Evolutionary conservation across 2,888 invertebrate genomes (phyloP), one percentile per base, ranked within the genome.

Genomic region (Stratiomys singularior): DNA sequence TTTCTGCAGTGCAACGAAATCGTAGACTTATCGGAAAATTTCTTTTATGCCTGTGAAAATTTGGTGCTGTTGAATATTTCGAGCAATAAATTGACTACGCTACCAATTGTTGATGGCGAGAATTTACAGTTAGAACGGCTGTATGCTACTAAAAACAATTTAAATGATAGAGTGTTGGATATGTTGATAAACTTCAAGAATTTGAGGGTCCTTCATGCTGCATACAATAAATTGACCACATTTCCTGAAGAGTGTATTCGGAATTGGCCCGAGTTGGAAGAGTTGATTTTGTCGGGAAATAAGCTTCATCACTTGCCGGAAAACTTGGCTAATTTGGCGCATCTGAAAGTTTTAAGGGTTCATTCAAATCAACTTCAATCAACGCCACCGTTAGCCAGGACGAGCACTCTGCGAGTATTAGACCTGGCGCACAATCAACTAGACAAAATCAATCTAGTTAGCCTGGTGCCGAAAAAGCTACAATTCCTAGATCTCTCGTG

Each of bases 391-490:
- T 90, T 96, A 82, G 92, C 92, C n/a, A 92, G 92, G 84, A 90
- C 94, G 82, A 88, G 90, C 44, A 91, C 92, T 1, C 88, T 96
- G 3, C 92, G 93, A 88, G 94, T 95, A 21, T 87, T 96, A 78
- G 96, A 96, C 86, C 89, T 96, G 81, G 95, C 96, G 0, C 95
- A 96, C 83, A 96, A 96, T 85, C 94, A 95, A 84, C 86, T 96
- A 74, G 94, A 95, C 84, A 91, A 92, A 81, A 90, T 96, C 77
- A 94, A 95, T 86, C 88, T 96, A 81, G 89, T 92, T 77, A 89
- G 91, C 2, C 85, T 96, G 74, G 93, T 95, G 56, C 94, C 95
- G 1, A 93, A 93, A 72, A 94, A 94, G 84, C 88, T 96, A 44
- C 94, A 95, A 84, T 95, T 94, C 85, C 88, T 96, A 66, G 96